Conservation (phyloP, 1,140 invertebrate species). For the Macrocentrus cingulum region DNA sequence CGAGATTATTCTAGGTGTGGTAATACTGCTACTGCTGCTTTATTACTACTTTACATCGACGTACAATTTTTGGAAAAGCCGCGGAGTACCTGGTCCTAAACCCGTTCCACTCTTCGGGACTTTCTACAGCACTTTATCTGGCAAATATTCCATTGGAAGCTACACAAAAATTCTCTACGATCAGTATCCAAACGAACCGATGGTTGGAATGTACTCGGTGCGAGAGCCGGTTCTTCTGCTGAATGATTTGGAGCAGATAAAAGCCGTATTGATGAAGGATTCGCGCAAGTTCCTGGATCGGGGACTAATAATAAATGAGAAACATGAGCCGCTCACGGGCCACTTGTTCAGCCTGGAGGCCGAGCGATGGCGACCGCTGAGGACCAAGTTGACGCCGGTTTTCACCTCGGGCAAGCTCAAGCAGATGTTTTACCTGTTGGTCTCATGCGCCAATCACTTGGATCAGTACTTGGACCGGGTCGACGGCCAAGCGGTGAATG, state of each 20-base stretch:
- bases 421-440: constrained; percentile 55
- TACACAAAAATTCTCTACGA: constrained; percentile 16
- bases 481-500: constrained; percentile 53
- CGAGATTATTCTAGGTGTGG: not conserved
- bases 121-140: not conserved
- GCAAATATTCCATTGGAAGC: constrained; percentile 4
- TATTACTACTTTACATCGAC: constrained; percentile 20
- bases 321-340: constrained; percentile 43
- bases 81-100: constrained; percentile 15
- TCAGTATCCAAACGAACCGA: constrained; percentile 7
- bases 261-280: constrained; percentile 57
- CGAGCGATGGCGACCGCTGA: constrained; percentile 20
- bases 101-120: constrained; percentile 21
- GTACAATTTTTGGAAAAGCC: constrained; percentile 18
- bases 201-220: constrained; percentile 27
- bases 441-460: constrained; percentile 51
- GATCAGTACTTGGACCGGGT: constrained; percentile 46
- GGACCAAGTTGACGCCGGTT: constrained; percentile 41
- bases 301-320: constrained; percentile 39
- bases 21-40: not conserved
- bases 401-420: constrained; percentile 60
- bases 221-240: constrained; percentile 47
- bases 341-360: constrained; percentile 45
- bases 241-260: constrained; percentile 56
- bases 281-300: constrained; percentile 55